Percentiles rank a stretch among this genome's conserved stretches.
Conservation (phyloP, 2,888 invertebrate genomes). For the Clunio marinus region DNA sequence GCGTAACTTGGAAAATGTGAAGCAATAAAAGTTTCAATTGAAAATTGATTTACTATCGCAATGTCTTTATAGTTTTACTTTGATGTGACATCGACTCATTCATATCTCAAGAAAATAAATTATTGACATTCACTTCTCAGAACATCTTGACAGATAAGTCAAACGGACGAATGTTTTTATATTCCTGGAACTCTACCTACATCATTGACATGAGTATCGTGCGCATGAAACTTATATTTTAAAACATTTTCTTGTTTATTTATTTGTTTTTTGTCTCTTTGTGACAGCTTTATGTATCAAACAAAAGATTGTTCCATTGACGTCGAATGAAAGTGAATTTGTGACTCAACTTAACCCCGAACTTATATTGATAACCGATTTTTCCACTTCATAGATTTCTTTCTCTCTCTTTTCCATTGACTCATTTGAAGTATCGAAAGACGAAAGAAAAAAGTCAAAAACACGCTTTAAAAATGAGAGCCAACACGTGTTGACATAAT, state of each 20-base stretch:
- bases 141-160: background rate
- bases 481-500: conserved; percentile 21
- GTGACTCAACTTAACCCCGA: background rate
- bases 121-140: too few species aligned
- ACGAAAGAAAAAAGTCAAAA: too few species aligned
- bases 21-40: too few species aligned
- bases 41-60: background rate
- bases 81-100: too few species aligned
- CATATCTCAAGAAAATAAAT: background rate
- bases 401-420: too few species aligned
- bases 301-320: too few species aligned
- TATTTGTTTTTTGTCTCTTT: too few species aligned
- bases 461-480: conserved; percentile 12
- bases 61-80: background rate
- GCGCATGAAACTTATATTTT: too few species aligned
- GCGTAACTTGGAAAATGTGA: background rate
- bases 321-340: conserved; percentile 1
- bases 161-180: background rate
- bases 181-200: background rate
- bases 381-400: background rate
- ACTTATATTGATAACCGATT: background rate
- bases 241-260: too few species aligned
- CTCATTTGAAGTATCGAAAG: too few species aligned
- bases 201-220: too few species aligned
- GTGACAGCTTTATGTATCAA: too few species aligned